Percentiles rank a stretch among this genome's conserved stretches.
phyloP scores from a whole-genome alignment of 2,888 invertebrate species.

The Drosophila atroscutellata region DNA sequence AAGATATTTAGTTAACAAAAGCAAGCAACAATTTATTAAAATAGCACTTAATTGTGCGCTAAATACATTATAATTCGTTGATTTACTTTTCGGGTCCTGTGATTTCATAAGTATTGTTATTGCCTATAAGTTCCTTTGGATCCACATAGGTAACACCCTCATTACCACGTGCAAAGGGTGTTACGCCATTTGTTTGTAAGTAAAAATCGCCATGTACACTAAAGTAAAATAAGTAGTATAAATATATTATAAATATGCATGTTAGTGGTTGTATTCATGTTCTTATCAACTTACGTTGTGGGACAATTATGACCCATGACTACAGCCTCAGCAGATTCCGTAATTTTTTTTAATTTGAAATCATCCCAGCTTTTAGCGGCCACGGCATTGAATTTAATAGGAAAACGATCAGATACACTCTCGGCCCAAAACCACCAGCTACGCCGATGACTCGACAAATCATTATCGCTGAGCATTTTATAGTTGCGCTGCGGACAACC shows the following conservation, averaged over 20 bases:
- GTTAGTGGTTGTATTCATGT: not conserved
- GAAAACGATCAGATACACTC: constrained; percentile 84
- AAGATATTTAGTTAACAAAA: constrained; percentile 17
- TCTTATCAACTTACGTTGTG: constrained; percentile 64
- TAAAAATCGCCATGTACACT: constrained; percentile 83
- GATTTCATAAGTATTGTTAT: constrained; percentile 55
- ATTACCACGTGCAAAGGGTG: constrained; percentile 82
- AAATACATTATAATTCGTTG: constrained; percentile 16
- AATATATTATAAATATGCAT: not conserved
- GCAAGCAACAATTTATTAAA: constrained; percentile 31
- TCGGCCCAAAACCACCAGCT: constrained; percentile 88
- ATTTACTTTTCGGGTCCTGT: constrained; percentile 33
- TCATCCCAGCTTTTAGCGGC: constrained; percentile 87
- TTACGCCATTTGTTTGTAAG: constrained; percentile 83
- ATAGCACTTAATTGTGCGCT: constrained; percentile 1
- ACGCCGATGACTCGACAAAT: constrained; percentile 87
- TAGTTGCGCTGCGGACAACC: constrained; percentile 86
- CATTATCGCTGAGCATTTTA: constrained; percentile 83
- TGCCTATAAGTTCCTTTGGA: constrained; percentile 71
- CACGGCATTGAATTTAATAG: constrained; percentile 86
- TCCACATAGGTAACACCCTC: constrained; percentile 77
- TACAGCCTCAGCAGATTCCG: constrained; percentile 55
- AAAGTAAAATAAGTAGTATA: constrained; percentile 19
- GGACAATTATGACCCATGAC: constrained; percentile 84
- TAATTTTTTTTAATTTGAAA: constrained; percentile 85